phyloP scores from a whole-genome alignment of 2,797 vertebrate species.

The Octomys mimax region DNA sequence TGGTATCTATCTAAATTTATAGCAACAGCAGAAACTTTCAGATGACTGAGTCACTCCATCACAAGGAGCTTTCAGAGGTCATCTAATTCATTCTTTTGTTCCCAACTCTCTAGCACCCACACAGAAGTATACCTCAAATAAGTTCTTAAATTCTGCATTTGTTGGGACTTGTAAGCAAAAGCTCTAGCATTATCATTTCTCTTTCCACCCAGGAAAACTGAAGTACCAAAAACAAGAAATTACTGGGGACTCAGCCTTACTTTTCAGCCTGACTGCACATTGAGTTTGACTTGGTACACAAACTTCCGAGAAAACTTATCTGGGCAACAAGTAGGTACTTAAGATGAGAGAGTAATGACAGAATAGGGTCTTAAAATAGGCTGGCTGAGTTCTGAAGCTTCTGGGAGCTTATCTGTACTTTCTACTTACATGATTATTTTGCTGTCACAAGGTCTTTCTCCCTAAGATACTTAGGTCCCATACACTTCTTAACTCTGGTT shows the following conservation, averaged over 20 bases:
- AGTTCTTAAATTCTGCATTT: constrained; percentile 11
- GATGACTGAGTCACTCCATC: constrained; percentile 14
- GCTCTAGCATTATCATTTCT: neutral
- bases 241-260: neutral
- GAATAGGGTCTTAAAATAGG: neutral
- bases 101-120: neutral
- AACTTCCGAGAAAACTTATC: constrained; percentile 17
- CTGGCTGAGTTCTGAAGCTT: neutral
- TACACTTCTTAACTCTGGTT: neutral
- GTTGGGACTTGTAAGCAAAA: constrained; percentile 55
- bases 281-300: neutral
- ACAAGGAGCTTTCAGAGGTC: neutral
- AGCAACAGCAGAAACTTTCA: constrained; percentile 25
- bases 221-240: constrained; percentile 30
- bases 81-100: constrained; percentile 17
- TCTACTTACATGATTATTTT: neutral
- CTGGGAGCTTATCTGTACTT: neutral
- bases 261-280: neutral
- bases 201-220: constrained; percentile 39
- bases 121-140: constrained; percentile 47
- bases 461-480: neutral
- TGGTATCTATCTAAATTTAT: constrained; percentile 12
- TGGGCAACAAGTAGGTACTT: constrained; percentile 4
- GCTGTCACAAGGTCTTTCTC: constrained; percentile 16
- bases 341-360: constrained; percentile 15